Evolutionary conservation across 2,113 vertebrate genomes (phyloP), one percentile per base, ranked within the genome.

Genomic region (Oenanthe melanoleuca): DNA sequence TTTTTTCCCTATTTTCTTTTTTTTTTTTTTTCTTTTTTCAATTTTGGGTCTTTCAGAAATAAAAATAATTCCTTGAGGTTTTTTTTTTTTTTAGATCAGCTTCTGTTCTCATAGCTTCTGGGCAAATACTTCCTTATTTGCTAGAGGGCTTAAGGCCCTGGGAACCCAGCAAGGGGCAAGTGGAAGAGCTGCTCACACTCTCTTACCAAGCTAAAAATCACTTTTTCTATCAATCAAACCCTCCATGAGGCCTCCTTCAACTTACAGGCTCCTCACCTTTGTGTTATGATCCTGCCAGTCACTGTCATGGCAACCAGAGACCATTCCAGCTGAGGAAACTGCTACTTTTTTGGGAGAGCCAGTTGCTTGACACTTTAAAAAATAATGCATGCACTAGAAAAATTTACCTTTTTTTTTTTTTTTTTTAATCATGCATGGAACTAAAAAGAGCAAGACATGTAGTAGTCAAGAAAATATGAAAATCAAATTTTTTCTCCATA

Each of bases 161-260:
- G 97, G 97, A 98, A 97, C 97, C 37, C 96, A 95, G 96, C 81
- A 12, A 94, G 96, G 93, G 93, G 94, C 71, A 74, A 86, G 81
- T 34, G 60, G 47, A 86, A 28, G 95, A 49, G 21, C 91, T 90
- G 88, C 96, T 95, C 92, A 40, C 63, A 14, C 73, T 80, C 72
- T 95, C 81, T 96, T 94, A 80, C 56, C 73, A 45, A 67, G 65
- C 28, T 87, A 88, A 88, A 96, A 95, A 86, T 70, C 89, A 92
- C 93, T 94, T 84, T 80, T 96, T 86, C 92, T 93, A 92, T 96
- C 84, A 95, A 96, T 97, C 91, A 93, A 91, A 84, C 86, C 67
- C 94, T 59, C 31, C 85, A 86, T 86, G 93, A 96, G 80, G 47
- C 50, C 91, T 92, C 67, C 93, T 84, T 40, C 91, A 89, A 61